Base-by-base conservation (phyloP, 2,113 vertebrate species). In the Spheniscus mendiculus region DNA sequence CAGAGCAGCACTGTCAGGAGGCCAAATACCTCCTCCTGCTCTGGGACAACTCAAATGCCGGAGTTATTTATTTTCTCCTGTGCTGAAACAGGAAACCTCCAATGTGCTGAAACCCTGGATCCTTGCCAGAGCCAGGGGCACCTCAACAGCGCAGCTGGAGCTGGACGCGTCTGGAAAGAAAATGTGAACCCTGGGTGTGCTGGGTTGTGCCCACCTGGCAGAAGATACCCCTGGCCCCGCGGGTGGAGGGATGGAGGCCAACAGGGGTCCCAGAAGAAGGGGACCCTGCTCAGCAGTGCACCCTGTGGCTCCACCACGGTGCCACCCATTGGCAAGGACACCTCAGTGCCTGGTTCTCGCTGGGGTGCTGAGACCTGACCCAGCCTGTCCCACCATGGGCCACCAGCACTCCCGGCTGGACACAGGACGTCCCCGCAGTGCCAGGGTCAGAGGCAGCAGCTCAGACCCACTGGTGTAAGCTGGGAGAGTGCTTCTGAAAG, bases 31-130 rank as follows among this genome's bases (percentile, higher is more conserved):
- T 94, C 78, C 21, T 38, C 5, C 5, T 82, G 79, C 71, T 89
- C 71, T 94, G 90, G 77, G 77, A 96, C 80, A 92, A 87, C 87
- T 93, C 93, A 89, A 88, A 92, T 0, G 4, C 55, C 1, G 1
- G 44, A 63, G n/a, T 73, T 83, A 93, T 61, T 96, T 95, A 91
- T 95, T 93, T 95, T 95, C 91, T 93, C 67, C 50, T 90, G 66
- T 29, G 19, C 80, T 7, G 14, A 91, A 97, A 94, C 80, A 94
- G 88, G 94, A 97, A 97, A 93, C 70, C 77, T 89, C 50, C 90
- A 94, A 77, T 52, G 49, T 30, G 42, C 82, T 77, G 56, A 80
- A 78, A 69, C 21, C 44, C 63, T 93, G 95, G 94, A 86, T 20
- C 10, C 62, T 17, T 6, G 66, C 80, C 94, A 97, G 76, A 79